Base-by-base conservation (phyloP, 1,140 invertebrate species). In the Nasonia longicornis region DNA sequence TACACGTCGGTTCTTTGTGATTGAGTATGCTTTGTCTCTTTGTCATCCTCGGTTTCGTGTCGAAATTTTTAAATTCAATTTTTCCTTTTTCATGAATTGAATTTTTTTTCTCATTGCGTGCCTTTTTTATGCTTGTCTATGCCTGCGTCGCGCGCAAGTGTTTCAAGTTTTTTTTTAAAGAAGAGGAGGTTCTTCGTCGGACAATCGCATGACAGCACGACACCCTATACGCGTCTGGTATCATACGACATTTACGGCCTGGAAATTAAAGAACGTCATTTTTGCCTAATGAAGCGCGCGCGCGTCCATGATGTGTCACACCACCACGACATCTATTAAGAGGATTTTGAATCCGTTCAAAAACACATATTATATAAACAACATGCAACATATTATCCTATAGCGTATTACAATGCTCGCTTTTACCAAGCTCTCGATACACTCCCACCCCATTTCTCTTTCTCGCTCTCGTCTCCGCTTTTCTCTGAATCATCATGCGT, bases 331-430 rank as follows among this genome's bases (percentile, higher is more conserved):
- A 88, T 88, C 84, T 86, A 89, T 88, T 86, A 84, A 87, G 26
- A 89, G 87, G 88, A 89, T 89, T 89, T 87, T 87, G 83, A 88
- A 88, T 88, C 87, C 86, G 82, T 87, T 78, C 31, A 45, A 87
- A 89, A 89, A 91, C 89, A 91, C 89, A 89, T 88, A 90, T 89
- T 88, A 90, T 89, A 87, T 89, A 88, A 91, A 90, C 88, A 91
- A 90, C 89, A 90, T 90, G 88, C 88, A 90, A 91, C 89, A 90
- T 89, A 90, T 90, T 89, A 89, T 85, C 85, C 88, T 90, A 89
- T 85, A 83, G 84, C 86, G 85, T 89, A 85, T 86, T 89, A 88
- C 83, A 86, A 88, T 89, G 83, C 72, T 85, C 80, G 84, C 77
- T 85, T 84, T 78, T 83, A 79, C 14, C 66, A 79, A 72, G 67